Evolutionary conservation across 2,797 vertebrate genomes (phyloP), one percentile per base, ranked within the genome.

Genomic region (Helicolenus hilgendorfi): DNA sequence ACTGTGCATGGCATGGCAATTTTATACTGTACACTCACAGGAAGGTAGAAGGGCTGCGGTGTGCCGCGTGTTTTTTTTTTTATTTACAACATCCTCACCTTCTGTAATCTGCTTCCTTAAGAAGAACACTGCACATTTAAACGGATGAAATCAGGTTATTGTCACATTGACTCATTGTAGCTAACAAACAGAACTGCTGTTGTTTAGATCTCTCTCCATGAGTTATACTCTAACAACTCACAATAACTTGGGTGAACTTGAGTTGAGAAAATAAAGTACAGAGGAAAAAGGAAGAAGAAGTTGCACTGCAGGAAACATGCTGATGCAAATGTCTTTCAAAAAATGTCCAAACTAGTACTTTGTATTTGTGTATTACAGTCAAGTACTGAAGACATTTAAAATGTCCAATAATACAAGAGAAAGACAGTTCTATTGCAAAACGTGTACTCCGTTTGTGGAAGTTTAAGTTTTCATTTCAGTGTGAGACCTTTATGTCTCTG

Each of bases 11-110:
- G 9, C 3, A 29, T 18, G 6, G 20, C 20, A 72, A 64, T 20
- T 1, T 26, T 53, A 7, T 0, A 38, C 49, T 55, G 9, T 3
- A 55, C 18, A 65, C 14, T 74, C 68, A 33, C 64, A 77, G 86
- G 69, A 91, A 86, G 53, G 35, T 31, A 76, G 63, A 31, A 59
- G 14, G 27, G 13, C 14, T 64, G 64, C 31, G 29, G 58, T 36
- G 22, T 38, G 27, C 26, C 31, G 67, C 33, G 29, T 29, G 74
- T 31, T 72, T 33, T 35, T 4, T 35, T 4, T 11, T 4, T 9
- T 13, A 24, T 49, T 18, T 38, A 35, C 14, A 65, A 65, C 38
- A 68, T n/a, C 14, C n/a, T 73, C 62, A 65, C 24, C 41, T 58
- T 65, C 22, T 29, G n/a, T 18, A 26, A 75, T 55, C 35, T 11